phyloP scores from a whole-genome alignment of 1,140 invertebrate genomes.

The Drosophila santomea region DNA sequence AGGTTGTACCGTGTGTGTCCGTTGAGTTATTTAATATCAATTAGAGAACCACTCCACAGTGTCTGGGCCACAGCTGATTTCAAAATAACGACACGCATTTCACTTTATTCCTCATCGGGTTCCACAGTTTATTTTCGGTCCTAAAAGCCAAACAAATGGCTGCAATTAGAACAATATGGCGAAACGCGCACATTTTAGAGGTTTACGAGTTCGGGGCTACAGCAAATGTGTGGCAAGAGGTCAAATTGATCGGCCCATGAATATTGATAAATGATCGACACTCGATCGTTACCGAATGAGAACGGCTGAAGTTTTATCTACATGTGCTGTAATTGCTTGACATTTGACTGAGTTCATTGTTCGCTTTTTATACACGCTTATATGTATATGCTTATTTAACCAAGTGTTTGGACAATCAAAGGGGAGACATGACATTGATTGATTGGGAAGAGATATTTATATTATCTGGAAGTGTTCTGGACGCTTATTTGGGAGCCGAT shows the following conservation, averaged over 20 bases:
- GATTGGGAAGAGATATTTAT: constrained; percentile 39
- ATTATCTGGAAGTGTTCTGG: constrained; percentile 35
- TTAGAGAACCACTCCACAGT: constrained; percentile 47
- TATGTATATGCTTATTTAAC: constrained; percentile 31
- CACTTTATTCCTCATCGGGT: constrained; percentile 33
- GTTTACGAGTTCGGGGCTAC: constrained; percentile 36
- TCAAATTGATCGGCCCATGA: constrained; percentile 32
- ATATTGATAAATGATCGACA: constrained; percentile 77
- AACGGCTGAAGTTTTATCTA: constrained; percentile 13
- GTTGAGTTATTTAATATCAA: constrained; percentile 79
- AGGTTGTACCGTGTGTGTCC: constrained; percentile 46
- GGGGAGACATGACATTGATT: constrained; percentile 42
- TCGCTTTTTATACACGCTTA: constrained; percentile 13
- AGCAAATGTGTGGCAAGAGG: constrained; percentile 63
- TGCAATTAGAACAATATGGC: constrained; percentile 81
- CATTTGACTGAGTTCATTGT: constrained; percentile 48
- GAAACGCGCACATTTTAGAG: constrained; percentile 69
- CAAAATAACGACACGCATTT: constrained; percentile 81
- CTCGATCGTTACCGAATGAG: constrained; percentile 38
- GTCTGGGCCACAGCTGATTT: constrained; percentile 68
- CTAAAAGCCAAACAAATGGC: constrained; percentile 65
- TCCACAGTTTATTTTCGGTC: constrained; percentile 1
- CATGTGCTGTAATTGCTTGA: constrained; percentile 45
- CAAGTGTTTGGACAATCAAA: constrained; percentile 46
- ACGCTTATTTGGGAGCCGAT: not conserved